These are phyloP conservation scores for Copsychus sechellarum DNA, from an alignment of 2,113 vertebrate genomes.

Conservation along the genomic window DNA sequence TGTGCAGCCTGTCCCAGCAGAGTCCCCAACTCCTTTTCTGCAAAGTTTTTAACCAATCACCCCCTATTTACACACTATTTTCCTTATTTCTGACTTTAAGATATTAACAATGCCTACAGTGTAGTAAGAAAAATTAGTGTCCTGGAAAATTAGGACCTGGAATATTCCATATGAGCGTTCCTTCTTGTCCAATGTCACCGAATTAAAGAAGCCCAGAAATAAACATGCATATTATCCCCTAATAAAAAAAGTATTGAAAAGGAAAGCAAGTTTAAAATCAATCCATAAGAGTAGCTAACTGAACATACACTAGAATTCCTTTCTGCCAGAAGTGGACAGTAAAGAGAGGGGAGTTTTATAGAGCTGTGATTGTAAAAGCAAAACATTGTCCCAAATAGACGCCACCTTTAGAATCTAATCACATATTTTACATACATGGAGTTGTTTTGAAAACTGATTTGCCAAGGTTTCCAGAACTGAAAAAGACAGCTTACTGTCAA, in stretches of 20 bases:
- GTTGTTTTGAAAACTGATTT: neutral
- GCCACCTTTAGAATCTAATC: neutral
- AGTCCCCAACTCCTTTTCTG: neutral
- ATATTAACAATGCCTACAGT: neutral
- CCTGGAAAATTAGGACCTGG: neutral
- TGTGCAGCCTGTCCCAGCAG: neutral
- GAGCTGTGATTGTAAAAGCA: neutral
- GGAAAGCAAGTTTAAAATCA: neutral
- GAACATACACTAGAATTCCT: neutral
- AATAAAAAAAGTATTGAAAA: neutral
- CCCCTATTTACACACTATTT: neutral
- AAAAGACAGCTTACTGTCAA: neutral
- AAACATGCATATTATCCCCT: neutral
- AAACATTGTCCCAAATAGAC: neutral
- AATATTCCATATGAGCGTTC: neutral
- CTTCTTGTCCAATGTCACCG: neutral
- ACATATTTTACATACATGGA: neutral
- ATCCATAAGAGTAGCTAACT: neutral
- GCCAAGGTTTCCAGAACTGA: neutral
- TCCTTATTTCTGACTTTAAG: neutral
- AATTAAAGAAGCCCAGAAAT: neutral
- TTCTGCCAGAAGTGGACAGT: neutral
- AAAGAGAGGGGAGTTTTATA: neutral
- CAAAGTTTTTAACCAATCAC: neutral
- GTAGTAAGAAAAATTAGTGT: neutral